phyloP scores from a whole-genome alignment of 2,797 vertebrate genomes.

The Sardinella longiceps region DNA sequence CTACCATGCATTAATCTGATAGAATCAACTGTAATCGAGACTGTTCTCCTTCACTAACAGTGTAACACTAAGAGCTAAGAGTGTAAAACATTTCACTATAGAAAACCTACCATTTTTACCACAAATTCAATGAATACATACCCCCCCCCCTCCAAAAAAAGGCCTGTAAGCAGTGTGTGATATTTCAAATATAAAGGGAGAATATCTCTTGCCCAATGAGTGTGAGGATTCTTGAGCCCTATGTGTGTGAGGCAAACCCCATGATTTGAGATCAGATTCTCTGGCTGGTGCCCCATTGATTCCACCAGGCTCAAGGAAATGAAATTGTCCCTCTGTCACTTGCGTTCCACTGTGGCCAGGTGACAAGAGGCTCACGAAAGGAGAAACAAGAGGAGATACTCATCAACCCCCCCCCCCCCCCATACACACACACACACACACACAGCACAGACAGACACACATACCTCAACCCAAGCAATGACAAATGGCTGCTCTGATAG shows the following conservation, averaged over 20 bases:
- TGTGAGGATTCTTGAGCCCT: not conserved
- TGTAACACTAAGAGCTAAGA: too few species aligned
- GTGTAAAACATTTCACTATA: not conserved
- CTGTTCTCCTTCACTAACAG: too few species aligned
- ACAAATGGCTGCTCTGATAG: constrained; percentile 61
- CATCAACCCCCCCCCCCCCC: constrained; percentile 42
- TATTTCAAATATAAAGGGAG: not conserved
- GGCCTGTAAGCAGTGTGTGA: not conserved
- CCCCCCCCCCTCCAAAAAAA: not conserved
- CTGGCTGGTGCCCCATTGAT: constrained; percentile 41
- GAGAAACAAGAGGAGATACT: constrained; percentile 65
- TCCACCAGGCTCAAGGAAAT: constrained; percentile 58
- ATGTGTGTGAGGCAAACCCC: not conserved
- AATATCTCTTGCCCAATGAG: too few species aligned
- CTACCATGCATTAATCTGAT: too few species aligned
- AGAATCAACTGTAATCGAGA: too few species aligned
- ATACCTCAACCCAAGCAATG: too few species aligned
- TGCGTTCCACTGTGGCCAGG: constrained; percentile 58
- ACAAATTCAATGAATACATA: too few species aligned
- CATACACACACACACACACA: too few species aligned
- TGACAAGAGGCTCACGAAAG: constrained; percentile 61
- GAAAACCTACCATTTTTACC: too few species aligned
- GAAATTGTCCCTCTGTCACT: constrained; percentile 56
- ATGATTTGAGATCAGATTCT: not conserved
- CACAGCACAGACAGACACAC: too few species aligned